Conservation (phyloP, 2,797 vertebrate genomes). For the Podargus strigoides region DNA sequence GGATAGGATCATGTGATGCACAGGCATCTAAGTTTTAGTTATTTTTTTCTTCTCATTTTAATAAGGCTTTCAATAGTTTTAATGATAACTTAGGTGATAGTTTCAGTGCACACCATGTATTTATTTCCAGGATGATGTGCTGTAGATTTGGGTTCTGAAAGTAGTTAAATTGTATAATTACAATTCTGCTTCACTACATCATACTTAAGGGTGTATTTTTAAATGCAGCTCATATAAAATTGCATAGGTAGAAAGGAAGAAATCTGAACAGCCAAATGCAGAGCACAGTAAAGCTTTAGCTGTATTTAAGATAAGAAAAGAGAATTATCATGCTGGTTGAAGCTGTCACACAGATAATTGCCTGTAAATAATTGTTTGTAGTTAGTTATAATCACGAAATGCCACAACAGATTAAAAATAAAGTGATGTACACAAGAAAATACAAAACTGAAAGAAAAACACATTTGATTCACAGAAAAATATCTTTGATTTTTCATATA, state of each 20-base stretch:
- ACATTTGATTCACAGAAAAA: neutral
- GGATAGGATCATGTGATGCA: neutral
- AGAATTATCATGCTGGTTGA: slow-evolving; percentile 2
- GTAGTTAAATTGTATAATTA: neutral
- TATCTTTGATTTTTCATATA: neutral
- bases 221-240: neutral
- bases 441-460: neutral
- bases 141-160: neutral
- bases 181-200: neutral
- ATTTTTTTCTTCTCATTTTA: neutral
- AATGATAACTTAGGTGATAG: neutral
- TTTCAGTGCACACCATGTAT: neutral
- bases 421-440: neutral
- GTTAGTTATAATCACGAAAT: neutral
- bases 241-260: neutral
- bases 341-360: slow-evolving; percentile 30
- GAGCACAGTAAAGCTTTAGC: neutral
- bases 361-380: slow-evolving; percentile 7
- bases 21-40: neutral
- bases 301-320: slow-evolving; percentile 6
- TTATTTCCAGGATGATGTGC: neutral
- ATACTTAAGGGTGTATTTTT: neutral
- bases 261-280: neutral
- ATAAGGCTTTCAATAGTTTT: neutral
- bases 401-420: neutral